Evolutionary conservation across 2,797 vertebrate species (phyloP).

Genomic region (Coreius guichenoti): DNA sequence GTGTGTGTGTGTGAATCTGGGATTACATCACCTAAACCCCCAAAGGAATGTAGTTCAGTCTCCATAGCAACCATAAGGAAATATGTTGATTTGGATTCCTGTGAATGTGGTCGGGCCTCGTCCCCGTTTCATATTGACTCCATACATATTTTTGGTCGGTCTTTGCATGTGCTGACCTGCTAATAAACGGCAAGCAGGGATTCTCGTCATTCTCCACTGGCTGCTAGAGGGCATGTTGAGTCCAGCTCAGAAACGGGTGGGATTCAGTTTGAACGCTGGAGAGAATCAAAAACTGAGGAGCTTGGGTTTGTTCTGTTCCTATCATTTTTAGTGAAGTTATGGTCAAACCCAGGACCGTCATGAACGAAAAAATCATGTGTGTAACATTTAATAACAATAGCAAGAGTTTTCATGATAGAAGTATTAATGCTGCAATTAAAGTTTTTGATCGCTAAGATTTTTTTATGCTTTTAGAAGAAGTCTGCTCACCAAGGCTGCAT

Average conservation of each 20-base stretch:
- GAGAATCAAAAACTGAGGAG: slow-evolving; percentile 34
- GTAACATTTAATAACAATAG: too few species aligned
- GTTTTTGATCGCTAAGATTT: too few species aligned
- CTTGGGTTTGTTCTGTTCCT: slow-evolving; percentile 18
- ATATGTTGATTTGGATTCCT: slow-evolving; percentile 22
- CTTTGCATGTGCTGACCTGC: slow-evolving; percentile 10
- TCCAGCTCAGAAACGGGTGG: background rate
- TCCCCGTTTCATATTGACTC: slow-evolving; percentile 12
- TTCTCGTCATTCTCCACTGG: background rate
- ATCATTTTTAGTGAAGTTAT: background rate
- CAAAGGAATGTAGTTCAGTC: slow-evolving; percentile 37
- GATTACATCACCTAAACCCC: slow-evolving; percentile 37
- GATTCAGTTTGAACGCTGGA: slow-evolving; percentile 10
- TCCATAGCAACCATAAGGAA: slow-evolving; percentile 51
- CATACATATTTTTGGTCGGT: background rate
- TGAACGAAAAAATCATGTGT: background rate
- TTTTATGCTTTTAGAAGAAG: too few species aligned
- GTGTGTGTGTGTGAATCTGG: background rate
- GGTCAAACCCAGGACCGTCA: background rate
- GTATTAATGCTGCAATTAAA: too few species aligned
- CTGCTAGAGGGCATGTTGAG: background rate
- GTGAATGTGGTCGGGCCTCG: background rate
- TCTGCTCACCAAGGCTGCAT: too few species aligned
- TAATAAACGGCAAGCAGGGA: background rate
- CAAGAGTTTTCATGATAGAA: too few species aligned